Evolutionary conservation across 2,113 vertebrate genomes (phyloP), one percentile per base, ranked within the genome.

Genomic region (Climacteris rufus): DNA sequence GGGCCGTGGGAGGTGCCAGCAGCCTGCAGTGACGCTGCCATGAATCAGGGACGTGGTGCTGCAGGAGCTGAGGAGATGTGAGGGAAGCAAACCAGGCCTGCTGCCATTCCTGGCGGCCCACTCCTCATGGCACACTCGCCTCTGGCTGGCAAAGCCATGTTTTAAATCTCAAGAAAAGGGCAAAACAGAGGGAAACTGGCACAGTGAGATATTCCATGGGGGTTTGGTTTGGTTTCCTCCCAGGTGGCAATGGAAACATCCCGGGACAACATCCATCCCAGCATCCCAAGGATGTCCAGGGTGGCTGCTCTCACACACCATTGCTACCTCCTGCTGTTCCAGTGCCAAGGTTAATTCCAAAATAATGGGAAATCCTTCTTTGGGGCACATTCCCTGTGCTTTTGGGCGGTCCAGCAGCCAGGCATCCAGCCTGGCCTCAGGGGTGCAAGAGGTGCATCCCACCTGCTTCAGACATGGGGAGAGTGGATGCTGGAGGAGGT

Each of bases 151-250:
- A 59, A n/a, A 92, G 39, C 4, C 13, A 13, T 3, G 0, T 22
- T 69, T 39, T 11, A 10, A 7, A 53, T 69, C 90, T n/a, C 53
- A 52, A 4, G 4, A 16, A 75, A 83, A 23, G 24, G 74, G 40
- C 16, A 45, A 56, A 30, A 6, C 6, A 1, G 37, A 28, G 18
- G 71, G 19, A 39, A 89, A 37, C 7, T 35, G 31, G 42, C 6
- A 24, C 37, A 4, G 0, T 6, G 69, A n/a, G 69, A 1, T 24
- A 10, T 25, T 11, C 40, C 3, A 1, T 10, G 45, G 20, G 24
- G 23, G 47, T 6, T 60, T 11, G 39, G 1, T 31, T n/a, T 25
- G 28, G 5, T 57, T 17, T 35, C 23, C 7, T 66, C 23, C 11
- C 23, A 10, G 23, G 15, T 47, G 59, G 76, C 24, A 37, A 49